Conservation (phyloP, 2,888 invertebrate species). For the Crossocerus cetratus region DNA sequence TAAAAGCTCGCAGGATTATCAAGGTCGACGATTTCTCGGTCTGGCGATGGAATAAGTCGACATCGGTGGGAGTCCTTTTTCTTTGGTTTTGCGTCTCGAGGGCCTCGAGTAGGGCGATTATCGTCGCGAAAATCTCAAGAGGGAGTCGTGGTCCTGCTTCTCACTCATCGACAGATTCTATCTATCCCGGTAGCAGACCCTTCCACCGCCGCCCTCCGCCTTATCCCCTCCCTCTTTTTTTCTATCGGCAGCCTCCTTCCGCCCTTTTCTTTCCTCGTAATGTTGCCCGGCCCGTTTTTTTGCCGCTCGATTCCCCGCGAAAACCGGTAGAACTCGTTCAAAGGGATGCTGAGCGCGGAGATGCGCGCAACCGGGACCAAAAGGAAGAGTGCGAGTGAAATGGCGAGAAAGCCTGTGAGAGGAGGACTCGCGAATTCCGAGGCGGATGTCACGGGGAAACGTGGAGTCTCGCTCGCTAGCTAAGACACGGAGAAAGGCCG, state of each 20-base stretch:
- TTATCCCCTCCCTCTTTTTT: constrained; percentile 1
- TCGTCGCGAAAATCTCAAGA: constrained; percentile 63
- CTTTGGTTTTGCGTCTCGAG: constrained; percentile 37
- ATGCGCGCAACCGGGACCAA: constrained; percentile 31
- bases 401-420: constrained; percentile 8
- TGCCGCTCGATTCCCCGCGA: constrained; percentile 53
- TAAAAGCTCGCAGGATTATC: constrained; percentile 53
- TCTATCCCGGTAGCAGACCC: constrained; percentile 45
- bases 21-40: constrained; percentile 57
- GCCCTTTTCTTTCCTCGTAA: background rate
- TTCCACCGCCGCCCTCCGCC: constrained; percentile 28
- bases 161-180: constrained; percentile 58
- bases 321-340: constrained; percentile 68
- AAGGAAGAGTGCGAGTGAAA: constrained; percentile 22
- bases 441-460: background rate
- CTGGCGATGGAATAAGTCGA: constrained; percentile 51
- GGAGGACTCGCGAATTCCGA: background rate
- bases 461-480: background rate
- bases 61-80: constrained; percentile 5
- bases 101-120: constrained; percentile 61
- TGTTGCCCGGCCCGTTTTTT: constrained; percentile 37
- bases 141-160: constrained; percentile 50
- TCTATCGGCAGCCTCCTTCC: background rate
- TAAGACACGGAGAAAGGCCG: constrained; percentile 23
- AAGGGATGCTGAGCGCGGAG: constrained; percentile 45